Evolutionary conservation across 35 echinoderm and acorn worm genomes (phyloP), one percentile per base, ranked within the genome.

Genomic region (Diadema setosum): DNA sequence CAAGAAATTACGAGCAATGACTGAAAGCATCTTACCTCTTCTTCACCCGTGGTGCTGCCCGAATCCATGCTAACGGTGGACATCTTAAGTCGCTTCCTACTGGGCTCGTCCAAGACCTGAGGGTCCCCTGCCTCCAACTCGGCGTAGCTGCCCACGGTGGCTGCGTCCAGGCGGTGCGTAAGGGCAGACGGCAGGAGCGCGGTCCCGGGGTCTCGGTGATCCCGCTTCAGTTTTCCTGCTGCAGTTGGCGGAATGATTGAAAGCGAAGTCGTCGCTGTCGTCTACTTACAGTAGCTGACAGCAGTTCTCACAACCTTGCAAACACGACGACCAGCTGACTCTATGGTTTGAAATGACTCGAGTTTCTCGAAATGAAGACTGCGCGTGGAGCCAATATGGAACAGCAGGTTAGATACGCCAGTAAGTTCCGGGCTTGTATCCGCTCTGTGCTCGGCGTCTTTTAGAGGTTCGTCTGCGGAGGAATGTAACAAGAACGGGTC

Each of bases 61-160:
- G 88, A 90, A 73, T 90, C 88, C 88, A 90, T 90, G 57, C 88
- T 90, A 34, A 90, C 81, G 58, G 88, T 90, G 58, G 88, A 90
- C 88, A 90, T 90, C 61, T 90, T 90, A 33, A 83, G 88, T 31
- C 81, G 81, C 78, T 90, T 90, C 63, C 88, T 90, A 81, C 81
- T 65, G 81, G 88, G 88, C 88, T 90, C 88, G 37, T 78, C 73
- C 73, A 78, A 78, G 44, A 41, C 73, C 55, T 81, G 60, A 46
- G 82, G 80, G 41, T 87, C 85, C 40, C 61, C 46, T 67, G 48
- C 74, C 23, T 81, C 80, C 44, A 78, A 36, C 81, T 90, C 88
- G 46, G 48, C 88, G 88, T 90, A 90, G 81, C 80, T 90, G 18
- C 88, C 88, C 88, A 90, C 88, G 82, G 81, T 90, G 81, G 80